phyloP scores from a whole-genome alignment of 2,113 vertebrate species.

The Ranitomeya imitator region DNA sequence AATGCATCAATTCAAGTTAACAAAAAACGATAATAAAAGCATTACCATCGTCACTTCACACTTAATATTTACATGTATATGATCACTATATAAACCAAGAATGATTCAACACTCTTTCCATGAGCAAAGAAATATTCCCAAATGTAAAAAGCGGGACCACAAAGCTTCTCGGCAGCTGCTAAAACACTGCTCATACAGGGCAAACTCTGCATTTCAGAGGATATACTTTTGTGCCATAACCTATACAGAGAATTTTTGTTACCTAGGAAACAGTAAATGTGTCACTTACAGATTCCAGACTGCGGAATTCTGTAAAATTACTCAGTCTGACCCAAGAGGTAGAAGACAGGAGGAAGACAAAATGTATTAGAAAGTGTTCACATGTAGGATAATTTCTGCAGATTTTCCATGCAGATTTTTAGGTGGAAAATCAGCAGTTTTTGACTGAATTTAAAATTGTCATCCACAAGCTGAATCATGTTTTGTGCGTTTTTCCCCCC shows the following conservation, averaged over 20 bases:
- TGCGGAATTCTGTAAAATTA: background rate
- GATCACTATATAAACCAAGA: background rate
- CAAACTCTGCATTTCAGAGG: background rate
- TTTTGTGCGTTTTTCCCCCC: too few relatives aligned
- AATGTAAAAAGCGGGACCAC: background rate
- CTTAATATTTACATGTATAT: background rate
- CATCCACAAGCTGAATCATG: too few relatives aligned
- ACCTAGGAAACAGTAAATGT: background rate
- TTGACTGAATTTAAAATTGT: too few relatives aligned
- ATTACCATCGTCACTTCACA: background rate
- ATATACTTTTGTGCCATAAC: background rate
- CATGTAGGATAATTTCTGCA: too few relatives aligned
- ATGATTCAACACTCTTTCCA: background rate
- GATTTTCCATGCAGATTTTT: too few relatives aligned
- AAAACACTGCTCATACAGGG: background rate
- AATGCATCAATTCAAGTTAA: background rate
- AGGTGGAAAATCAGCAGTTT: too few relatives aligned
- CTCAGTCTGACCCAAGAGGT: background rate
- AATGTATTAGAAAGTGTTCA: too few relatives aligned
- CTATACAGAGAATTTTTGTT: background rate
- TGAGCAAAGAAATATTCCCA: background rate
- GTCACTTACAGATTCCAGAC: background rate
- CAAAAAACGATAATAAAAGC: background rate
- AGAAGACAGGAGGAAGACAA: background rate
- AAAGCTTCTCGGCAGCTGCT: background rate